Percentiles rank a stretch among this genome's conserved stretches.
Conservation (phyloP, 2,113 vertebrate species). For the Campylomormyrus tamandua region DNA sequence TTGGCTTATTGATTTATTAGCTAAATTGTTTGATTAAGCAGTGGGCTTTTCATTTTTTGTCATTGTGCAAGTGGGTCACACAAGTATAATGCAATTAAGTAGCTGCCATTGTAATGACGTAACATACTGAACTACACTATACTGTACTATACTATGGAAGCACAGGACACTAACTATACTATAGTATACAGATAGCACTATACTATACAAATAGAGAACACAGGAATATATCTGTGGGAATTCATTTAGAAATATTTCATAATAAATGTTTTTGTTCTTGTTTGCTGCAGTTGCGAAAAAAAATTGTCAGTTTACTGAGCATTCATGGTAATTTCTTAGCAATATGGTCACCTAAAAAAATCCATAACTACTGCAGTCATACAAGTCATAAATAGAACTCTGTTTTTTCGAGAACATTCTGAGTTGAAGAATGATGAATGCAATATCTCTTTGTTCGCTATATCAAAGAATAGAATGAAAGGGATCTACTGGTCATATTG, state of each 20-base stretch:
- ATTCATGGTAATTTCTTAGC: neutral
- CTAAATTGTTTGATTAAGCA: neutral
- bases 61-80: neutral
- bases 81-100: neutral
- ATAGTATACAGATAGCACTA: neutral
- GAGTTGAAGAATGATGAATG: neutral
- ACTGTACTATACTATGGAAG: neutral
- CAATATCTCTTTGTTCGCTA: neutral
- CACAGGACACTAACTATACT: neutral
- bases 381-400: neutral
- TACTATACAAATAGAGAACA: neutral
- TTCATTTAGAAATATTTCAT: neutral
- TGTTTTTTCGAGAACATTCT: neutral
- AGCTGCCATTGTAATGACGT: neutral
- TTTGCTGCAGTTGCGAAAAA: neutral
- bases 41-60: neutral
- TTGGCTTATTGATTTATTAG: neutral
- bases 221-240: neutral
- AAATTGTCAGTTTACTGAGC: neutral
- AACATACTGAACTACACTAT: neutral
- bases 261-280: neutral
- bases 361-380: neutral
- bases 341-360: neutral
- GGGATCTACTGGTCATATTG: neutral
- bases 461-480: neutral